Conservation (phyloP, 2,797 vertebrate species). For the Gymnothorax javanicus region DNA sequence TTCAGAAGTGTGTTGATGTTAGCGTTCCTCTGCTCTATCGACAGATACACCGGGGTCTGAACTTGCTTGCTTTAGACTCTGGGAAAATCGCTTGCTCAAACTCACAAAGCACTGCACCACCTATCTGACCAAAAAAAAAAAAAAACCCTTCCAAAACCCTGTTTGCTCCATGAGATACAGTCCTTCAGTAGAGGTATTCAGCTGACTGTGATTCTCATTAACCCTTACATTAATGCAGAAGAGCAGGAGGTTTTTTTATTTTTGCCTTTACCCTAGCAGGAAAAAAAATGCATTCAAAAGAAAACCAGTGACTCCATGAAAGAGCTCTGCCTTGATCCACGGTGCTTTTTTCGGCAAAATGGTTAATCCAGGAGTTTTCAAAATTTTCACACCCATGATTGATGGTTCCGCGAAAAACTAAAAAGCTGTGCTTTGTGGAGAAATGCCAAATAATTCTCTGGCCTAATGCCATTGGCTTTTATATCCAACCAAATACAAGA, state of each 20-base stretch:
- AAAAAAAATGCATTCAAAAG: no score
- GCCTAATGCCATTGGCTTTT: no score
- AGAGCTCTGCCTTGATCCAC: no score
- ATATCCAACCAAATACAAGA: no score
- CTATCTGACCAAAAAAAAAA: neutral
- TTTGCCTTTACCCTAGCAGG: no score
- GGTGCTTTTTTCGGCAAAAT: no score
- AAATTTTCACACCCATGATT: no score
- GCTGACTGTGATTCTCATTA: neutral
- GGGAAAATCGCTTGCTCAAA: slow-evolving; percentile 54
- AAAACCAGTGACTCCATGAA: no score
- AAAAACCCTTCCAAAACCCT: neutral
- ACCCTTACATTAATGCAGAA: neutral
- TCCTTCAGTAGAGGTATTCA: neutral
- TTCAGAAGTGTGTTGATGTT: slow-evolving; percentile 31
- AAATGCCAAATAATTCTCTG: no score
- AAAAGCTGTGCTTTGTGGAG: no score
- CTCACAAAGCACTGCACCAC: neutral
- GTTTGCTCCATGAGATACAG: neutral
- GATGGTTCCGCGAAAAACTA: no score
- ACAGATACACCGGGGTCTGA: slow-evolving; percentile 57
- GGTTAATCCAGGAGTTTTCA: no score
- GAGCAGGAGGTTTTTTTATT: neutral
- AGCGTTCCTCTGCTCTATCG: neutral
- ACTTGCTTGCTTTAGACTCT: slow-evolving; percentile 49